Percentiles rank a stretch among this genome's conserved stretches.
phyloP scores from a whole-genome alignment of 2,113 vertebrate genomes.

The Takifugu bimaculatus region DNA sequence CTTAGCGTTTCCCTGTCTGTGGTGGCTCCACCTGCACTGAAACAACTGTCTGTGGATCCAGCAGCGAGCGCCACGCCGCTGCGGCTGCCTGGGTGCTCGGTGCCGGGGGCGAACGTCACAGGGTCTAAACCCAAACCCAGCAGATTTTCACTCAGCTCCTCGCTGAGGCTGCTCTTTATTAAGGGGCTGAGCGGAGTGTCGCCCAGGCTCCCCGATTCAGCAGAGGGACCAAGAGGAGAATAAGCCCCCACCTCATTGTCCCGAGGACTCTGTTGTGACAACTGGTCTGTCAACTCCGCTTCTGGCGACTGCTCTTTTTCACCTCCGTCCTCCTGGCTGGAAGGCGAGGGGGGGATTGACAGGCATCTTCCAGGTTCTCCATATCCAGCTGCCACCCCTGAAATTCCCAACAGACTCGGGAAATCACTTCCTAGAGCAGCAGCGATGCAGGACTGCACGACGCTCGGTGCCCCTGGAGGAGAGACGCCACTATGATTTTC shows the following conservation, averaged over 20 bases:
- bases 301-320: slow-evolving; percentile 68
- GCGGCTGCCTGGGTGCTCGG: slow-evolving; percentile 66
- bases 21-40: slow-evolving; percentile 77
- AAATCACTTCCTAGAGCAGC: slow-evolving; percentile 67
- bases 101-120: slow-evolving; percentile 69
- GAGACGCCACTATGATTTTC: not conserved
- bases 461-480: slow-evolving; percentile 56
- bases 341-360: slow-evolving; percentile 77
- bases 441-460: slow-evolving; percentile 65
- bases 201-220: slow-evolving; percentile 76
- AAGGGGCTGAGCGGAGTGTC: slow-evolving; percentile 86
- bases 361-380: slow-evolving; percentile 60
- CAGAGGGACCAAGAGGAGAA: slow-evolving; percentile 70
- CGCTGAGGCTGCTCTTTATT: slow-evolving; percentile 84
- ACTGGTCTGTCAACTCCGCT: slow-evolving; percentile 38
- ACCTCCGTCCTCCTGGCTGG: slow-evolving; percentile 76
- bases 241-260: slow-evolving; percentile 59
- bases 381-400: slow-evolving; percentile 60
- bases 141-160: slow-evolving; percentile 85
- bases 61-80: slow-evolving; percentile 76
- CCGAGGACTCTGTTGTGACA: slow-evolving; percentile 45
- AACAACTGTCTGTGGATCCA: slow-evolving; percentile 87
- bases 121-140: slow-evolving; percentile 78
- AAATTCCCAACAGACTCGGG: slow-evolving; percentile 61
- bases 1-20: slow-evolving; percentile 84